Conservation (phyloP, 2,888 invertebrate species). For the Vandiemenella viatica region DNA sequence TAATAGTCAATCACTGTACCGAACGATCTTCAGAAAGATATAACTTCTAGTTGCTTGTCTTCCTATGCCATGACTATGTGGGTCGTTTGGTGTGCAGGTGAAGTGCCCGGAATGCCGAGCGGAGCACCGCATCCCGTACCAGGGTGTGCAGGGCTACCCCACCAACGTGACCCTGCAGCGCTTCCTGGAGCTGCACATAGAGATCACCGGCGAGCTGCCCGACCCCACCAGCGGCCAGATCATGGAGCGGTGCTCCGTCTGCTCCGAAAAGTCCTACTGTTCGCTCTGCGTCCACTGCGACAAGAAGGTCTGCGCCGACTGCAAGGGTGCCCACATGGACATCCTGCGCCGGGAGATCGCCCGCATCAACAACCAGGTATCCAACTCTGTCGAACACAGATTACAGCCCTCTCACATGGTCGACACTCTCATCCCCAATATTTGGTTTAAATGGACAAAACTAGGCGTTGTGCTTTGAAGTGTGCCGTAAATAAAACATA, state of each 20-base stretch:
- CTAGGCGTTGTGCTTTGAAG: no score
- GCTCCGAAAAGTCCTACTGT: constrained; percentile 83
- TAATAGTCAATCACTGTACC: no score
- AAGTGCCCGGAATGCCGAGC: constrained; percentile 97
- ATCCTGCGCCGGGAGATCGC: constrained; percentile 82
- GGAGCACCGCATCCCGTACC: constrained; percentile 90
- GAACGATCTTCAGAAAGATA: no score
- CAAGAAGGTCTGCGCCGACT: constrained; percentile 91
- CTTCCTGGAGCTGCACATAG: constrained; percentile 85
- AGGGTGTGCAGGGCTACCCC: constrained; percentile 86
- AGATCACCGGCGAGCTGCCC: constrained; percentile 80
- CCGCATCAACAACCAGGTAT: constrained; percentile 70
- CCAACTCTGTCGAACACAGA: no score
- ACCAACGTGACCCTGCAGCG: constrained; percentile 91
- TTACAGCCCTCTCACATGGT: no score
- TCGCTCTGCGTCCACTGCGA: constrained; percentile 89
- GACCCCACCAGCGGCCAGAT: constrained; percentile 82
- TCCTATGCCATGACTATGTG: no score
- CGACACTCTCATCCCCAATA: no score
- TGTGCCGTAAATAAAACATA: no score
- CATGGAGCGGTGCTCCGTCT: constrained; percentile 86
- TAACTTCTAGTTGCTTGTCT: no score
- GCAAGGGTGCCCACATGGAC: constrained; percentile 92
- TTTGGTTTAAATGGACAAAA: no score
- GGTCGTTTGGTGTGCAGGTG: constrained; percentile 46